Evolutionary conservation across 2,797 vertebrate genomes (phyloP).

Genomic region (Brachyalestes nurse): DNA sequence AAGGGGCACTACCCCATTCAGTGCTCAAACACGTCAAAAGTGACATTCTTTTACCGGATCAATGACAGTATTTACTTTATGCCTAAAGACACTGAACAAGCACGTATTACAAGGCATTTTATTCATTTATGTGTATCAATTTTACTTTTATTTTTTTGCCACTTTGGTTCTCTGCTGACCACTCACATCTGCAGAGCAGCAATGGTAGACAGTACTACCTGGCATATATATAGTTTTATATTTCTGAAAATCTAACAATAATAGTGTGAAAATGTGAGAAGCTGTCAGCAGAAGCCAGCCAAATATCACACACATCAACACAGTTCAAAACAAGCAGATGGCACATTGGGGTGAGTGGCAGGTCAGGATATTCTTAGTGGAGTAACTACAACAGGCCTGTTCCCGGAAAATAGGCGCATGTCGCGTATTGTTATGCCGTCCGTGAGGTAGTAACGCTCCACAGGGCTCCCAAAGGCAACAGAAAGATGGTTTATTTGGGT

Average conservation of each 20-base stretch:
- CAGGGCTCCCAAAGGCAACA: constrained; percentile 10
- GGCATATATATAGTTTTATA: constrained; percentile 8
- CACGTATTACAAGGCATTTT: too few relatives aligned
- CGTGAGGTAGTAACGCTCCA: not conserved
- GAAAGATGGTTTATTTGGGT: not conserved
- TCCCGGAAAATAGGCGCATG: not conserved
- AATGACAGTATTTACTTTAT: too few relatives aligned
- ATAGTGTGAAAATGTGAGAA: constrained; percentile 4
- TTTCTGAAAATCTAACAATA: constrained; percentile 37
- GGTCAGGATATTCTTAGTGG: constrained; percentile 25
- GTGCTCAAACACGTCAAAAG: too few relatives aligned
- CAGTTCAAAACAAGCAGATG: constrained; percentile 43
- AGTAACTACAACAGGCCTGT: constrained; percentile 38
- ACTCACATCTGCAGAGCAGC: not conserved
- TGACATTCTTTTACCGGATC: too few relatives aligned
- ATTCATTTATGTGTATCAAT: too few relatives aligned
- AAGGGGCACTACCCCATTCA: too few relatives aligned
- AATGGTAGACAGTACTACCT: constrained; percentile 58
- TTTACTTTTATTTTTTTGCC: too few relatives aligned
- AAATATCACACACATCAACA: constrained; percentile 42
- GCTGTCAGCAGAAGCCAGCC: constrained; percentile 12
- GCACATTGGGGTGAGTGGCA: constrained; percentile 37
- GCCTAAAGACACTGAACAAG: too few relatives aligned
- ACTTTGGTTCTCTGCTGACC: not conserved
- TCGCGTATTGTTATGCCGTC: not conserved